phyloP scores from a whole-genome alignment of 2,888 invertebrate species.

The Tanypteryx hageni region DNA sequence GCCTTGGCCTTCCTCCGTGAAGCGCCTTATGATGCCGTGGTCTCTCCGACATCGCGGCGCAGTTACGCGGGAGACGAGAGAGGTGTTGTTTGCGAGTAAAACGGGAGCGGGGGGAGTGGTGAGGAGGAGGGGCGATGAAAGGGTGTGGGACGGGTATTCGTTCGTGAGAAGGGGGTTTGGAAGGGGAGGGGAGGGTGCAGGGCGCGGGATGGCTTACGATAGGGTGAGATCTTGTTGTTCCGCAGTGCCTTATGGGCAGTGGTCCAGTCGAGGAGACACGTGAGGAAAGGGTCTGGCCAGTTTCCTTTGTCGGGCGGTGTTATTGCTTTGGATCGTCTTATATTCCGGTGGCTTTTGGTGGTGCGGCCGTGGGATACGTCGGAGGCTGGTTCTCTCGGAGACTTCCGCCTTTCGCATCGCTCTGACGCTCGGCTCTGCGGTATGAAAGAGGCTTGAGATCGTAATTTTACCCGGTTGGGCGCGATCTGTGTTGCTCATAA shows the following conservation, averaged over 20 bases:
- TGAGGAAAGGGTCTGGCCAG: conserved; percentile 36
- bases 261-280: conserved; percentile 38
- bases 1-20: conserved; percentile 33
- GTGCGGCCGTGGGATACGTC: conserved; percentile 12
- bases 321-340: background rate
- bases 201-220: background rate
- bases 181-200: background rate
- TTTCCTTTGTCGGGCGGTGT: conserved; percentile 34
- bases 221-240: background rate
- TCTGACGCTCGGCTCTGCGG: background rate
- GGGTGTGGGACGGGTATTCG: background rate
- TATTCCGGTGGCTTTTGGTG: background rate
- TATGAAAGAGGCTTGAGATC: background rate
- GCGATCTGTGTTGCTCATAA: no score
- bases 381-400: background rate
- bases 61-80: conserved; percentile 15
- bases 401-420: conserved; percentile 21
- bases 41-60: background rate
- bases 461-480: background rate
- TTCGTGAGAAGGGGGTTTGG: background rate
- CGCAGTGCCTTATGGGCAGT: conserved; percentile 34
- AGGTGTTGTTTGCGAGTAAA: background rate
- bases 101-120: background rate
- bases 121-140: background rate
- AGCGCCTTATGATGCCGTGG: background rate